Evolutionary conservation across 2,113 vertebrate genomes (phyloP), one percentile per base, ranked within the genome.

Genomic region (Eretmochelys imbricata): DNA sequence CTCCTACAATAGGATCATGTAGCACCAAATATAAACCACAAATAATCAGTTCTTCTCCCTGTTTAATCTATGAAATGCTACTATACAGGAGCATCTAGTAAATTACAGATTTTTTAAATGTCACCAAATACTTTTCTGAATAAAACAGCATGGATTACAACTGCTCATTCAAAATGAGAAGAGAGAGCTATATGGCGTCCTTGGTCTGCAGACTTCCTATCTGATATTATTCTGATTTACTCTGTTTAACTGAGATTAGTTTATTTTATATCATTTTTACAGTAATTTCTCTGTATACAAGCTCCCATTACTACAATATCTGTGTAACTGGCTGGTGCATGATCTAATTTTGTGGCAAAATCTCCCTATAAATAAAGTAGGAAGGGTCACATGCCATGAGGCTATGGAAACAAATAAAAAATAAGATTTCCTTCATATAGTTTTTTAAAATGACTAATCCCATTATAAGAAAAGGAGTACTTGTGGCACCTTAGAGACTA

Each of bases 341-440:
- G 89, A 80, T 80, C 87, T 92, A 95, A 96, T 89, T 48, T 46
- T 75, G 57, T 81, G 93, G 89, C 83, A 81, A 88, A 93, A 93
- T 87, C 46, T 84, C 81, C 92, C 79, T 89, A 92, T 82, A 96
- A 96, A 96, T 72, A 96, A 94, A 88, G 46, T 85, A 48, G n/a
- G 53, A 95, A 88, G 85, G 80, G 69, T 95, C 80, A 78, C 57
- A 82, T 7, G 0, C 10, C 78, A 95, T 54, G 90, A 91, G 1
- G 82, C 96, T 89, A 89, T 79, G 81, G 94, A 96, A 96, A 93
- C 48, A 91, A 95, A 92, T 1, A 0, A 92, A 94, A 65, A 91
- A 35, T 4, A 69, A 84, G 55, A 57, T 90, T 91, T 91, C 85
- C 91, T 89, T 14, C 62, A 81, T 3, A 8, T 87, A 86, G 49